phyloP scores from a whole-genome alignment of 2,888 invertebrate species.

The Entomobrya multifasciata region DNA sequence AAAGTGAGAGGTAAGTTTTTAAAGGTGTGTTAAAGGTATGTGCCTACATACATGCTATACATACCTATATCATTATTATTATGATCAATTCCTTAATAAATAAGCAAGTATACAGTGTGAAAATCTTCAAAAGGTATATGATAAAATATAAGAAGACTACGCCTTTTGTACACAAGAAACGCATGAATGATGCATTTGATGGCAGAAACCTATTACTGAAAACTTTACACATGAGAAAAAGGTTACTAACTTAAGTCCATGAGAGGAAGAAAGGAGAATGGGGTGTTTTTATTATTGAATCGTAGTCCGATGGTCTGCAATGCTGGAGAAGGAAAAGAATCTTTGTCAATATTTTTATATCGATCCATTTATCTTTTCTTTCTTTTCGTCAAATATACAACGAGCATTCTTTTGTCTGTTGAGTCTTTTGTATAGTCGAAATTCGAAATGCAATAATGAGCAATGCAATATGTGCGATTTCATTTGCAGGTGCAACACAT shows the following conservation, averaged over 20 bases:
- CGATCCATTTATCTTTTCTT: conserved; percentile 41
- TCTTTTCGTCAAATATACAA: conserved; percentile 33
- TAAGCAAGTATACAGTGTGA: too few relatives aligned
- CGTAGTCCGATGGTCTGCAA: background rate
- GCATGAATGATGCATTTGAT: conserved; percentile 42
- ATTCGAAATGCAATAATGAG: too few relatives aligned
- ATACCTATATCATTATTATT: conserved; percentile 23
- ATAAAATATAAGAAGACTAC: conserved; percentile 19
- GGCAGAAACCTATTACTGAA: background rate
- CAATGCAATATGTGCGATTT: conserved; percentile 18
- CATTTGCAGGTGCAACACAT: background rate
- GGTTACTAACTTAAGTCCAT: background rate
- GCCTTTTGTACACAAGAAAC: conserved; percentile 60
- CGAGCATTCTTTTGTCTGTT: too few relatives aligned
- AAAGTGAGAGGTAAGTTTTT: too few relatives aligned
- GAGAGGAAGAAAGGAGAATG: conserved; percentile 21
- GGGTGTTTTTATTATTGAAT: background rate
- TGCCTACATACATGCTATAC: too few relatives aligned
- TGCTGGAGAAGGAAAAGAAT: background rate
- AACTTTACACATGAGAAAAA: background rate
- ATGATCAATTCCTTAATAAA: too few relatives aligned
- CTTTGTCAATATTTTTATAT: conserved; percentile 59
- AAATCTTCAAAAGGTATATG: background rate
- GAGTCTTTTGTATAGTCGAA: too few relatives aligned
- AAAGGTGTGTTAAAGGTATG: too few relatives aligned